phyloP scores from a whole-genome alignment of 2,113 vertebrate species.

The Gobius niger region DNA sequence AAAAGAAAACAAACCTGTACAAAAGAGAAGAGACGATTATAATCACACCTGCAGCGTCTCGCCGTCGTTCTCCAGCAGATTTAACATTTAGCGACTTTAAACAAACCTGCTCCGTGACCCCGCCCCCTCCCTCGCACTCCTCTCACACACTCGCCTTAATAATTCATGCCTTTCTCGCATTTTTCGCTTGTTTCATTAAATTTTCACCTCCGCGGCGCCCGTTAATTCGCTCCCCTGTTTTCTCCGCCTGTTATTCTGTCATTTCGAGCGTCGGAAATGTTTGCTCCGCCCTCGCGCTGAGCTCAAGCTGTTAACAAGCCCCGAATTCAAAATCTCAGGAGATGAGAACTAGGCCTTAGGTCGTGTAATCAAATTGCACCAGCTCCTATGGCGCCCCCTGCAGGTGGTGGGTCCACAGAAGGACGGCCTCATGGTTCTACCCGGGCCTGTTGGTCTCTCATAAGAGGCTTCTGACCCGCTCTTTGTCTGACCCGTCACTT shows the following conservation, averaged over 20 bases:
- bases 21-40: no score
- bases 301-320: slow-evolving; percentile 47
- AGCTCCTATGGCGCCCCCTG: no score
- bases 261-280: slow-evolving; percentile 19
- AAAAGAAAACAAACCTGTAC: no score
- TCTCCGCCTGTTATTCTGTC: slow-evolving; percentile 21
- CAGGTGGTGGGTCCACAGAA: no score
- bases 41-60: background rate
- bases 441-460: no score
- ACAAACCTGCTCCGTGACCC: background rate
- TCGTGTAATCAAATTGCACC: no score
- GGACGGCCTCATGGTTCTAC: no score
- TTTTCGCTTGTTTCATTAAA: slow-evolving; percentile 40
- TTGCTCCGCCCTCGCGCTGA: slow-evolving; percentile 16
- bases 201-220: slow-evolving; percentile 30
- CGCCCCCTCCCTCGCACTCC: slow-evolving; percentile 1
- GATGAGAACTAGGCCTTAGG: no score
- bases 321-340: no score
- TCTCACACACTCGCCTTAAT: slow-evolving; percentile 26
- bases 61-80: slow-evolving; percentile 22
- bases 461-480: no score
- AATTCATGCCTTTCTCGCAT: slow-evolving; percentile 25
- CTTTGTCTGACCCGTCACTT: no score
- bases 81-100: background rate
- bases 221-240: slow-evolving; percentile 41